Percentiles rank a stretch among this genome's conserved stretches.
Evolutionary conservation across 1,140 invertebrate genomes (phyloP).

Genomic region (Procambarus virginalis): DNA sequence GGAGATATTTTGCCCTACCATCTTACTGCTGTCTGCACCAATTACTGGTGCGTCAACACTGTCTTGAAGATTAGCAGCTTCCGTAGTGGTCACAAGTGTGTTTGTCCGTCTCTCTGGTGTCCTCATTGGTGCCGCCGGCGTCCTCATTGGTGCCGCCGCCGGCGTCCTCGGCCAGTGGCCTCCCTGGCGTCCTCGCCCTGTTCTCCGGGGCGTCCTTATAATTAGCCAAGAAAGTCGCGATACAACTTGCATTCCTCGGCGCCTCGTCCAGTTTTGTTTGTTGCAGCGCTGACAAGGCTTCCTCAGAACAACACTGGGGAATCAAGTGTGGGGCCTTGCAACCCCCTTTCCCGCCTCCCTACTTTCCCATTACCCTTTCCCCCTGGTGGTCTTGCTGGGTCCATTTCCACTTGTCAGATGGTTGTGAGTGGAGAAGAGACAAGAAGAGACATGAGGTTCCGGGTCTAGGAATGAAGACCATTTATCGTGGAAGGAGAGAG

Average conservation of each 20-base stretch:
- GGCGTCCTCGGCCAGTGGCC: too few species aligned
- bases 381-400: background rate
- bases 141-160: too few species aligned
- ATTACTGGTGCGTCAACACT: slow-evolving; percentile 24
- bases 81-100: slow-evolving; percentile 4
- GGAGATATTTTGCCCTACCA: background rate
- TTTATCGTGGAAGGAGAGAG: background rate
- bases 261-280: background rate
- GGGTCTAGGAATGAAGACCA: background rate
- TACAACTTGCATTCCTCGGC: background rate
- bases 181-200: too few species aligned
- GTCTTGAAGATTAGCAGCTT: background rate
- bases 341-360: background rate
- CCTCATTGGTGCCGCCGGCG: too few species aligned
- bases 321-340: too few species aligned
- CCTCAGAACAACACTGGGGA: background rate
- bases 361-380: too few species aligned
- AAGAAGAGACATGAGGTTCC: background rate
- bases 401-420: background rate
- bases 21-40: background rate
- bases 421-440: background rate
- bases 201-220: background rate
- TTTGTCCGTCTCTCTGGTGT: background rate
- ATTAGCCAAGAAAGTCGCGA: background rate
- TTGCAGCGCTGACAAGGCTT: background rate